Percentiles rank a stretch among this genome's conserved stretches.
Conservation (phyloP, 2,888 invertebrate species). For the Galerucella nymphaeae region DNA sequence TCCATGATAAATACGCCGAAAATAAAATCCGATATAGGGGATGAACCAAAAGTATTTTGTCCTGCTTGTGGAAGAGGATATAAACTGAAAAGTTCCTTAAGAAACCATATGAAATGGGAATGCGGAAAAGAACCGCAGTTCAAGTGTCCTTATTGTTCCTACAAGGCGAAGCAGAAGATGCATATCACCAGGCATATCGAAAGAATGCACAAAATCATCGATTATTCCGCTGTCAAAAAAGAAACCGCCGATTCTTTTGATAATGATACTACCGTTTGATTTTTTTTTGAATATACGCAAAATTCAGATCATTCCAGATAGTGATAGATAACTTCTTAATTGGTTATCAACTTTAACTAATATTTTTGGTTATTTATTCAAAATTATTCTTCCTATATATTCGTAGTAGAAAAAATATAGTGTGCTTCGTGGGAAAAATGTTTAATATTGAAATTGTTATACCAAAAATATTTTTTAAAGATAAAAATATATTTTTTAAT, state of each 20-base stretch:
- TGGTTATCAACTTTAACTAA: neutral
- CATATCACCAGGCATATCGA: constrained; percentile 82
- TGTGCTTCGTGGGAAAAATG: no score
- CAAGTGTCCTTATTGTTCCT: constrained; percentile 82
- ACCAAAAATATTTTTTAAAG: no score
- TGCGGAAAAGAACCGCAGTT: constrained; percentile 86
- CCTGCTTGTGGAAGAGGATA: constrained; percentile 80
- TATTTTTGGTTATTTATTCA: neutral
- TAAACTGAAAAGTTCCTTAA: constrained; percentile 80
- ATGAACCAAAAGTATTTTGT: constrained; percentile 37
- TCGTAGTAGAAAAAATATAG: no score
- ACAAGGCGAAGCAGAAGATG: constrained; percentile 84
- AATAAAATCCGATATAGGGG: constrained; percentile 42
- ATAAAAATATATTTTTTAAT: no score
- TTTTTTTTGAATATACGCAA: neutral
- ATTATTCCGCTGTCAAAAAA: constrained; percentile 30
- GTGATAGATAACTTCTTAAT: constrained; percentile 3
- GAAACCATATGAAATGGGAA: constrained; percentile 86
- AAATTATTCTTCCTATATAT: neutral
- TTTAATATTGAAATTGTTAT: neutral
- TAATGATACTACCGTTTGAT: neutral
- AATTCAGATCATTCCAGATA: constrained; percentile 13
- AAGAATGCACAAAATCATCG: constrained; percentile 80
- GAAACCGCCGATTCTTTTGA: constrained; percentile 15
- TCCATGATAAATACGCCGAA: constrained; percentile 53